Evolutionary conservation across 2,888 invertebrate species (phyloP).

Genomic region (Drosophila flavopinicola): DNA sequence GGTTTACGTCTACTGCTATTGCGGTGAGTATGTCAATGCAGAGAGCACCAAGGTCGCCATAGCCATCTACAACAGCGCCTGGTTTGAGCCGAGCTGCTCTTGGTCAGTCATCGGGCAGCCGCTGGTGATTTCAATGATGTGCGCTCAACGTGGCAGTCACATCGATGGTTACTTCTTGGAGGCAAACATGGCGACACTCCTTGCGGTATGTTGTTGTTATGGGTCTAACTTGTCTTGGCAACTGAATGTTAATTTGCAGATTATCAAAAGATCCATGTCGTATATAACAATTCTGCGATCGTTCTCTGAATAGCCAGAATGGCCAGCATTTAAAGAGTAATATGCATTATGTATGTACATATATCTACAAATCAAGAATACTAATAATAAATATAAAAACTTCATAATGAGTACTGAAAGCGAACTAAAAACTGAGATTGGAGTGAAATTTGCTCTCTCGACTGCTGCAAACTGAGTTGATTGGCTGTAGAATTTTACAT

Average conservation of each 20-base stretch:
- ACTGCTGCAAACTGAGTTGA: too few relatives aligned
- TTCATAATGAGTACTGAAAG: too few relatives aligned
- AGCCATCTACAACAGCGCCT: constrained; percentile 41
- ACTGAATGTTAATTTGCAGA: constrained; percentile 25
- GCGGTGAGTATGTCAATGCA: constrained; percentile 24
- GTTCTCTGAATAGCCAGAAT: constrained; percentile 2
- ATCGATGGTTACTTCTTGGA: constrained; percentile 58
- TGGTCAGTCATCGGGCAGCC: constrained; percentile 19
- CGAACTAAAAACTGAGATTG: too few relatives aligned
- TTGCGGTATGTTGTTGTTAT: constrained; percentile 34
- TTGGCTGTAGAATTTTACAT: too few relatives aligned
- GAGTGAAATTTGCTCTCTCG: too few relatives aligned
- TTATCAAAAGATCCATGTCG: constrained; percentile 54
- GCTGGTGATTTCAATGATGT: constrained; percentile 49
- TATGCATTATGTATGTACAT: too few relatives aligned
- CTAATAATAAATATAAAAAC: too few relatives aligned
- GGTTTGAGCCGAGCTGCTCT: constrained; percentile 7
- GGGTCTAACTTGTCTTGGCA: not conserved
- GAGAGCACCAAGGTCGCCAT: constrained; percentile 16
- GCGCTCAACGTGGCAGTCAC: constrained; percentile 45
- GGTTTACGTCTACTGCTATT: constrained; percentile 44
- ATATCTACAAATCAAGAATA: not conserved
- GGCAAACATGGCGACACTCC: constrained; percentile 59
- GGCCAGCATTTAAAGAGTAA: not conserved
- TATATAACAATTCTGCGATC: constrained; percentile 44